These are phyloP conservation scores for Smittia sp. DNA, from an alignment of 2,888 invertebrate genomes.

Conservation along the genomic window DNA sequence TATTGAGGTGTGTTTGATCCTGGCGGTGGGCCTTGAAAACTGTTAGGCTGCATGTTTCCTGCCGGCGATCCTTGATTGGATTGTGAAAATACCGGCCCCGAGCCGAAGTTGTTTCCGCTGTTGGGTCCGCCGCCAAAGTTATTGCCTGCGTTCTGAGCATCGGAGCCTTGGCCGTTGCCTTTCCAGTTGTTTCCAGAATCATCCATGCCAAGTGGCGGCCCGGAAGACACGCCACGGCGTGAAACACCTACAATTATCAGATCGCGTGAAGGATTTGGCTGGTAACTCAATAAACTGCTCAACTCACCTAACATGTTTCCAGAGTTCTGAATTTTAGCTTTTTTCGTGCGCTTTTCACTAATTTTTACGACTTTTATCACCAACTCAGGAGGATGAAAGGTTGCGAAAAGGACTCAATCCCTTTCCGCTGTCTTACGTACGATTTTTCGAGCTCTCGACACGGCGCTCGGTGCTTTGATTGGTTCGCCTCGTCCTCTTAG, in stretches of 20 bases:
- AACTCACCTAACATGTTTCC: slow-evolving; percentile 39
- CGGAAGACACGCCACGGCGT: slow-evolving; percentile 47
- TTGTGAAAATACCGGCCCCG: slow-evolving; percentile 63
- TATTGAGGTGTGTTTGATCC: slow-evolving; percentile 78
- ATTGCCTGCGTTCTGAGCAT: slow-evolving; percentile 56
- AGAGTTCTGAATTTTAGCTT: slow-evolving; percentile 41
- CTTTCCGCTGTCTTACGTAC: slow-evolving; percentile 1
- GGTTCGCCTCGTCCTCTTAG: neutral
- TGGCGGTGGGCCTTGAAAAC: slow-evolving; percentile 67
- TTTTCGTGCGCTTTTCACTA: slow-evolving; percentile 41
- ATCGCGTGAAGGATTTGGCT: neutral
- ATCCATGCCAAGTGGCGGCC: slow-evolving; percentile 61
- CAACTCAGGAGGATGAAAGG: neutral
- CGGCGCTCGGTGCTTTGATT: neutral
- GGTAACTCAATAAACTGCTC: no score
- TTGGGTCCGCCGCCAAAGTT: slow-evolving; percentile 61
- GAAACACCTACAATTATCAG: slow-evolving; percentile 29
- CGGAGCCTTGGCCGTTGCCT: slow-evolving; percentile 52
- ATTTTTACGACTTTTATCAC: slow-evolving; percentile 35
- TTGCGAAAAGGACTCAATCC: slow-evolving; percentile 30
- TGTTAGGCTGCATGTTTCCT: slow-evolving; percentile 61
- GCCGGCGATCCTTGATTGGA: slow-evolving; percentile 74
- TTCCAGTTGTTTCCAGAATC: slow-evolving; percentile 49
- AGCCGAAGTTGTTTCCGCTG: slow-evolving; percentile 57
- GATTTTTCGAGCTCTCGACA: neutral